Evolutionary conservation across 1,140 invertebrate species (phyloP).

Genomic region (Pseudobourletiella spinata): DNA sequence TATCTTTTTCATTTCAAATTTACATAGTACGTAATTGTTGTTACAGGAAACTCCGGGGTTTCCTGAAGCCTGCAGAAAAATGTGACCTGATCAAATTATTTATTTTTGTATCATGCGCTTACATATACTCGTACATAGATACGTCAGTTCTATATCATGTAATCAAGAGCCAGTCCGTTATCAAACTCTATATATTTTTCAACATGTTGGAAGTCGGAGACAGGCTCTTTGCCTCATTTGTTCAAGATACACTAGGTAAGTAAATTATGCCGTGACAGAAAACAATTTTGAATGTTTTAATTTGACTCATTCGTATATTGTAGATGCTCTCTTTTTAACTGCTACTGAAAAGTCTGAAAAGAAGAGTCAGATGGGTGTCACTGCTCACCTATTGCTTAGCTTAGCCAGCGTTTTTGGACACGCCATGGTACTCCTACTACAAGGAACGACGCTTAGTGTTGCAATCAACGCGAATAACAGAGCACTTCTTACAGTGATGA

Average conservation of each 20-base stretch:
- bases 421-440: conserved; percentile 35
- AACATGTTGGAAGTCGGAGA: conserved; percentile 98
- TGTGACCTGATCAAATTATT: conserved; percentile 92
- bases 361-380: conserved; percentile 20
- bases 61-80: conserved; percentile 81
- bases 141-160: conserved; percentile 98
- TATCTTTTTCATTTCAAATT: too few species aligned
- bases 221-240: conserved; percentile 90
- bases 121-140: conserved; percentile 82
- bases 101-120: conserved; percentile 73
- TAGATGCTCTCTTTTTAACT: conserved; percentile 85
- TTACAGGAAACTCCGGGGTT: conserved; percentile 18
- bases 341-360: conserved; percentile 62
- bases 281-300: neutral
- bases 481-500: conserved; percentile 94
- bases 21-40: too few species aligned
- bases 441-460: conserved; percentile 76
- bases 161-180: conserved; percentile 96
- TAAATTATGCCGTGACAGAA: conserved; percentile 38
- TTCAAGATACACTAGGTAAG: conserved; percentile 90
- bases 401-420: conserved; percentile 37
- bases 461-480: conserved; percentile 99
- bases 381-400: conserved; percentile 21
- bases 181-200: conserved; percentile 98
- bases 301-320: neutral